Evolutionary conservation across 2,888 invertebrate species (phyloP), one percentile per base, ranked within the genome.

Genomic region (Drosophila putrida): DNA sequence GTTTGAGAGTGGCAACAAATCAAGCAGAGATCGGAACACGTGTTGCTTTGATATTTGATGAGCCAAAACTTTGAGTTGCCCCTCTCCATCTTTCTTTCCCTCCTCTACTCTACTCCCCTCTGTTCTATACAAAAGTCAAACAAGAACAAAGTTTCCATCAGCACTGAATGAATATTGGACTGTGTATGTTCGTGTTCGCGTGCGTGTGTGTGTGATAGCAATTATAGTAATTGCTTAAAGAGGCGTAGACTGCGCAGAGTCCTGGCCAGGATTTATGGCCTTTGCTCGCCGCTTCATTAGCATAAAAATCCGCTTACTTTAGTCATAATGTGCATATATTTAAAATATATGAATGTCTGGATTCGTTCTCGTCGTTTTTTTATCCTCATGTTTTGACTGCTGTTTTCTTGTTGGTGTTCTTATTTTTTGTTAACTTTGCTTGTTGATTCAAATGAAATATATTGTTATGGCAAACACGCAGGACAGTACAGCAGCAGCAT

Each of bases 401-500:
- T 47, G 9, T 61, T 58, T 39, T 44, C 11, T n/a, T 20, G 25
- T n/a, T 20, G 25, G 39, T 15, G 36, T 35, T 44, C 25, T 35
- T 58, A 28, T 33, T 47, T 49, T 38, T 55, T 59, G 49, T 64
- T 43, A 35, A 49, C 27, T 53, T 62, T 64, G 85, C 82, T 89
- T 89, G 83, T 84, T 83, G 82, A 82, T 89, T 88, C 85, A 78
- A 83, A 83, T 81, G 79, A 84, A 89, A 89, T 81, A 88, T 78
- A 83, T 83, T 83, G 83, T 87, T 89, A 89, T 83, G 88, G 88
- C 89, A 82, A 89, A 87, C 89, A 89, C 82, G 88, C 85, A 83
- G 88, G 70, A 78, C 65, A 58, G 20, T 2, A 20, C 20, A 20
- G 20, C 20, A 20, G 50, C 61, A 47, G 55, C 15, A 3, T 3